A percentile compares a stretch with the other conserved stretches of the same genome.
Conservation (phyloP, 2,113 vertebrate species). For the Salminus brasiliensis region DNA sequence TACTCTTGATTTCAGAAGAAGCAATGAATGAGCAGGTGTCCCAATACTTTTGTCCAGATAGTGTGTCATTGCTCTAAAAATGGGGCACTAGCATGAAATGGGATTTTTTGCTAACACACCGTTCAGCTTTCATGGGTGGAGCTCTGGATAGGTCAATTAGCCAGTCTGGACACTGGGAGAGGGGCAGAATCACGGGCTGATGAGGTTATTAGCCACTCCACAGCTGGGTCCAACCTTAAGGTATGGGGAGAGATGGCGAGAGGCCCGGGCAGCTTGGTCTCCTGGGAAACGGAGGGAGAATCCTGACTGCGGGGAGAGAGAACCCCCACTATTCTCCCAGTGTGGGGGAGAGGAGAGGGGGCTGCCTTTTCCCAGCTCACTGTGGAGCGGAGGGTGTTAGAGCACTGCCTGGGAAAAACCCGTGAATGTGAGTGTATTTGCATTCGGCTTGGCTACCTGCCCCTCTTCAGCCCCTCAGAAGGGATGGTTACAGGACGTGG, state of each 20-base stretch:
- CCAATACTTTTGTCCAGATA: no score
- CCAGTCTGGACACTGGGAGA: slow-evolving; percentile 12
- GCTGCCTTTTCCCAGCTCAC: background rate
- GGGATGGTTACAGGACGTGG: background rate
- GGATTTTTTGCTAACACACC: no score
- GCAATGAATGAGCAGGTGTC: no score
- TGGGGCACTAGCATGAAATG: no score
- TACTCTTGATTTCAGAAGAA: no score
- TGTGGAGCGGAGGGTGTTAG: background rate
- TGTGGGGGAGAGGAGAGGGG: slow-evolving; percentile 32
- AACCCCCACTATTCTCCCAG: slow-evolving; percentile 15
- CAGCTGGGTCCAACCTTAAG: slow-evolving; percentile 74
- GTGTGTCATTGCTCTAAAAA: no score
- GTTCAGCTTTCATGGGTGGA: background rate
- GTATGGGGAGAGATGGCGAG: slow-evolving; percentile 54
- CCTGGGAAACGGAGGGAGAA: slow-evolving; percentile 41
- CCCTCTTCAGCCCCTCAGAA: background rate
- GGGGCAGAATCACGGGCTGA: slow-evolving; percentile 63
- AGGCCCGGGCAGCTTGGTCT: slow-evolving; percentile 35
- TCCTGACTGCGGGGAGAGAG: background rate
- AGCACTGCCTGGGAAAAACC: background rate
- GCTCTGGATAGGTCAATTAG: slow-evolving; percentile 28
- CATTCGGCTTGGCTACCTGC: background rate
- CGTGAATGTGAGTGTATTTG: background rate
- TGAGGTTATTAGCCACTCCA: slow-evolving; percentile 75